phyloP scores from a whole-genome alignment of 2,113 vertebrate genomes.

The Cnemophilus loriae region DNA sequence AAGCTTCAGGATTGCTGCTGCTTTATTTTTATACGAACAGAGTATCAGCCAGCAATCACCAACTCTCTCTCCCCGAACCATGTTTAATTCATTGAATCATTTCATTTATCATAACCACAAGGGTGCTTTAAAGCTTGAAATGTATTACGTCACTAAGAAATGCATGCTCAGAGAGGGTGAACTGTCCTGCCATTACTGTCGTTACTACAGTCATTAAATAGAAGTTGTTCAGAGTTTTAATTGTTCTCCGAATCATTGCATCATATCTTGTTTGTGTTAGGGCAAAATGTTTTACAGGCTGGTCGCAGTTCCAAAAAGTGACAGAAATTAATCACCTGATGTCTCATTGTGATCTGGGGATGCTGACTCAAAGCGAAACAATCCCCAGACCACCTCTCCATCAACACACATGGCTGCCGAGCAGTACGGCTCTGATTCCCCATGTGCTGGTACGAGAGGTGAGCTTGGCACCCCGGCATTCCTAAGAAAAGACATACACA shows the following conservation, averaged over 20 bases:
- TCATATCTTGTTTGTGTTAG: background rate
- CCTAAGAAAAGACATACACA: background rate
- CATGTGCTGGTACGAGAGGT: background rate
- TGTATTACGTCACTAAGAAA: background rate
- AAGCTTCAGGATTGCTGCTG: background rate
- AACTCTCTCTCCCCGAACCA: background rate
- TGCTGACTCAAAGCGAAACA: background rate
- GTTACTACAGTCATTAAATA: background rate
- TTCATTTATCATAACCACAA: constrained; percentile 4
- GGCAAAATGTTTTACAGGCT: background rate
- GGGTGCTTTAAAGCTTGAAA: background rate
- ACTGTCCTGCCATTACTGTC: background rate
- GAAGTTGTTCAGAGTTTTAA: background rate
- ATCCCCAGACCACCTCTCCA: background rate
- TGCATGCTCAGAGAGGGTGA: background rate
- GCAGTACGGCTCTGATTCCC: background rate
- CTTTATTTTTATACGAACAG: background rate
- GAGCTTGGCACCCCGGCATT: background rate
- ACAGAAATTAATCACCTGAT: background rate
- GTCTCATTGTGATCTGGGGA: background rate
- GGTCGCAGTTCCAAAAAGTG: background rate
- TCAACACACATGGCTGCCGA: background rate
- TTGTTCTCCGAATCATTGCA: background rate
- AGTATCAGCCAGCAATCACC: background rate
- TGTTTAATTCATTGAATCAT: constrained; percentile 6